phyloP scores from a whole-genome alignment of 2,113 vertebrate genomes.

The Polypterus senegalus region DNA sequence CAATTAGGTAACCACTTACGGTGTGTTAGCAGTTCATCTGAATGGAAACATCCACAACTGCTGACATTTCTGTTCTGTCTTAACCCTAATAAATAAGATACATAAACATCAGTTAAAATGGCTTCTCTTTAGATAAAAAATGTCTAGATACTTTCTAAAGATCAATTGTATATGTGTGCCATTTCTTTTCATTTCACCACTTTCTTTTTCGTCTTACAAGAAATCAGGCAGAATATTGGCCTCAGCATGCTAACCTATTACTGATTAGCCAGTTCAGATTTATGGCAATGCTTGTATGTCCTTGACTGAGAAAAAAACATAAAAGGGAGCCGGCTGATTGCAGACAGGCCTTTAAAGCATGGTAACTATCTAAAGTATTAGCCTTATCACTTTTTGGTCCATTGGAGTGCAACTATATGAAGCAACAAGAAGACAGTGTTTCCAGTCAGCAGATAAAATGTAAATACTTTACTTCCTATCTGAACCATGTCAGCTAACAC shows the following conservation, averaged over 20 bases:
- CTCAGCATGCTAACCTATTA: constrained; percentile 65
- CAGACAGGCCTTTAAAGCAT: constrained; percentile 72
- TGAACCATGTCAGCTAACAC: constrained; percentile 5
- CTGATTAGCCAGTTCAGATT: constrained; percentile 69
- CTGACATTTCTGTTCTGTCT: no score
- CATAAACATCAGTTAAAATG: no score
- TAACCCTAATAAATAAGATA: no score
- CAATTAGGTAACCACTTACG: no score
- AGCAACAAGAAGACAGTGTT: constrained; percentile 64
- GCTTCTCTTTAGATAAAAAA: no score
- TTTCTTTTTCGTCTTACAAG: no score
- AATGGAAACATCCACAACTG: no score
- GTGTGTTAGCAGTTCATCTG: no score
- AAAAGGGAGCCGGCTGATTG: constrained; percentile 72
- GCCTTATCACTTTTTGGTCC: constrained; percentile 69
- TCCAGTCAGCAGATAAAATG: constrained; percentile 53
- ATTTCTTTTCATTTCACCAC: no score
- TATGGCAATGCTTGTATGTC: constrained; percentile 53
- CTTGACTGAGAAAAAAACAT: constrained; percentile 79
- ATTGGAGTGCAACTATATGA: constrained; percentile 59
- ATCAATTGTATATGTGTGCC: no score
- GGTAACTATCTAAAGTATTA: constrained; percentile 68
- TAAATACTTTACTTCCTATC: constrained; percentile 35
- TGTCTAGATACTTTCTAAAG: no score
- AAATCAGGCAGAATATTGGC: constrained; percentile 38